Percentiles rank a stretch among this genome's conserved stretches.
phyloP scores from a whole-genome alignment of 2,113 vertebrate genomes.

The Poeciliopsis prolifica region DNA sequence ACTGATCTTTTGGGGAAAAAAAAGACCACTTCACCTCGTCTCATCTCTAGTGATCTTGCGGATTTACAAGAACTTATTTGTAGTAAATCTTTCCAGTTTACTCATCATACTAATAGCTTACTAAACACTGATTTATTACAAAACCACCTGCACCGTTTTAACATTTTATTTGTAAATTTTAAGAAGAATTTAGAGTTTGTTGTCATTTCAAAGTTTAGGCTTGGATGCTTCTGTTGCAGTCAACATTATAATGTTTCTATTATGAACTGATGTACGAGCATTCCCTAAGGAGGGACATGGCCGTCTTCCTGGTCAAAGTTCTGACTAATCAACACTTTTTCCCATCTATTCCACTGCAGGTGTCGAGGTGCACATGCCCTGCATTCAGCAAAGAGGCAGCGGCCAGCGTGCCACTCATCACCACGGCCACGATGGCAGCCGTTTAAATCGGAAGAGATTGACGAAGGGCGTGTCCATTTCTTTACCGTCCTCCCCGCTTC shows the following conservation, averaged over 20 bases:
- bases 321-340: neutral
- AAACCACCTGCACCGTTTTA: constrained; percentile 1
- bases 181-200: neutral
- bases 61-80: constrained; percentile 6
- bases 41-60: neutral
- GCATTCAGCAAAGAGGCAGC: constrained; percentile 62
- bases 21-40: neutral
- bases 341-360: constrained; percentile 48
- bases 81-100: constrained; percentile 18
- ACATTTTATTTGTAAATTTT: neutral
- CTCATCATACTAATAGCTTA: neutral
- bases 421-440: constrained; percentile 59
- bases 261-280: neutral
- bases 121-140: constrained; percentile 16
- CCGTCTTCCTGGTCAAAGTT: neutral
- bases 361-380: constrained; percentile 79
- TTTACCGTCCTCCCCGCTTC: constrained; percentile 91
- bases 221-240: constrained; percentile 5
- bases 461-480: constrained; percentile 92
- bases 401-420: constrained; percentile 49
- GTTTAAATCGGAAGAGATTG: constrained; percentile 76
- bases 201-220: constrained; percentile 15
- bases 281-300: constrained; percentile 1
- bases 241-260: constrained; percentile 17
- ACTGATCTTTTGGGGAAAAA: neutral